Evolutionary conservation across 1,140 invertebrate genomes (phyloP).

Genomic region (Drosophila nigromelanica): DNA sequence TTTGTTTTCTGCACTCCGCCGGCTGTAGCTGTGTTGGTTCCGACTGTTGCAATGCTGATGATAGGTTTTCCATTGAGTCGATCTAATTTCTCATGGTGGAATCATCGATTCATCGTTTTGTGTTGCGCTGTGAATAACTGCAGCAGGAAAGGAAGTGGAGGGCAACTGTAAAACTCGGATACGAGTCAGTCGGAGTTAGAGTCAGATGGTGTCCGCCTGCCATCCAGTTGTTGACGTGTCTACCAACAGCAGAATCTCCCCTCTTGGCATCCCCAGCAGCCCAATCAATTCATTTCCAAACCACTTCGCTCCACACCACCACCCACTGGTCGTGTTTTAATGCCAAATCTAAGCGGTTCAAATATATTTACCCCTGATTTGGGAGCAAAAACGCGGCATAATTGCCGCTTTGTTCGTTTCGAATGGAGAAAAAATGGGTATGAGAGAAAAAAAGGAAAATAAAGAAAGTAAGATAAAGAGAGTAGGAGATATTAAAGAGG

Average conservation of each 20-base stretch:
- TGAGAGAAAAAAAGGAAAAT: conserved; percentile 23
- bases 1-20: conserved; percentile 60
- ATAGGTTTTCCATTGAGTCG: conserved; percentile 62
- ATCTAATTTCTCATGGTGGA: conserved; percentile 80
- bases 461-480: conserved; percentile 17
- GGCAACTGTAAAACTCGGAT: conserved; percentile 11
- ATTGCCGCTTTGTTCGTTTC: conserved; percentile 73
- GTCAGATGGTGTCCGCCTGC: conserved; percentile 17
- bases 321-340: conserved; percentile 60
- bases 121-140: conserved; percentile 69
- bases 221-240: conserved; percentile 28
- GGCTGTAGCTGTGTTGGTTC: conserved; percentile 32
- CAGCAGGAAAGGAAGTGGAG: conserved; percentile 28
- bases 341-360: conserved; percentile 77
- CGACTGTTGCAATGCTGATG: conserved; percentile 52
- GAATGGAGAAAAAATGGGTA: conserved; percentile 1
- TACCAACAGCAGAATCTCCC: conserved; percentile 1
- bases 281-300: conserved; percentile 66
- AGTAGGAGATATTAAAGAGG: background rate
- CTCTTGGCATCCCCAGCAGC: conserved; percentile 23
- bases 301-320: conserved; percentile 43
- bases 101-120: conserved; percentile 82
- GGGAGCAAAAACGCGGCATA: conserved; percentile 77
- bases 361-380: conserved; percentile 67
- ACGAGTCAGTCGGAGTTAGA: conserved; percentile 26